Conservation (phyloP, 2,113 vertebrate species). For the Mobula birostris region DNA sequence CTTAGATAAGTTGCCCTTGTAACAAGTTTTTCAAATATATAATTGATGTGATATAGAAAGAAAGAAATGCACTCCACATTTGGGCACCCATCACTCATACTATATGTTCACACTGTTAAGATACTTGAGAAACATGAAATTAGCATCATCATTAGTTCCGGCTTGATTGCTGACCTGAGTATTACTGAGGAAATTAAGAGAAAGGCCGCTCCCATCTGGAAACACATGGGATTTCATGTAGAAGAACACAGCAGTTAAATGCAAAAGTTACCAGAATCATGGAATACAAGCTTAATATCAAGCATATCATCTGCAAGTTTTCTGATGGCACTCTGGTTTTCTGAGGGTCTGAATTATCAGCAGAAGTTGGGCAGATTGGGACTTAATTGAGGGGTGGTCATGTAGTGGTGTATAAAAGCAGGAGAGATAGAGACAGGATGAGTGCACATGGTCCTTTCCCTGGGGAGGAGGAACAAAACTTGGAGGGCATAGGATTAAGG, state of each 20-base stretch:
- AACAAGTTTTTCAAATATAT: background rate
- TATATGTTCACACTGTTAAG: background rate
- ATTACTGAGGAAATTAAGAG: background rate
- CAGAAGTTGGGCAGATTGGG: too few species aligned
- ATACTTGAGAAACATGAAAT: background rate
- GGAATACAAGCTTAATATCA: too few species aligned
- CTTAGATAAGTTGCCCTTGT: background rate
- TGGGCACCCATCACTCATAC: background rate
- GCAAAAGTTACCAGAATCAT: too few species aligned
- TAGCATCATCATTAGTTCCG: background rate
- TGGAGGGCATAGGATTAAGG: too few species aligned
- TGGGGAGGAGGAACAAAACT: too few species aligned
- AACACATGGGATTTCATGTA: background rate
- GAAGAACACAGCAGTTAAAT: background rate
- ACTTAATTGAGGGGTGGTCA: too few species aligned
- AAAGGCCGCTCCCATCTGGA: slow-evolving; percentile 3
- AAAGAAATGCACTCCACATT: background rate
- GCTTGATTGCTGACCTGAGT: background rate
- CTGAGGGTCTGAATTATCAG: too few species aligned
- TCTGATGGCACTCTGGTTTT: too few species aligned
- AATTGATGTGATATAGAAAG: background rate
- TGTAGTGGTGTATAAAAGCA: too few species aligned
- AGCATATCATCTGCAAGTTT: too few species aligned
- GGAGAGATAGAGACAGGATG: too few species aligned
- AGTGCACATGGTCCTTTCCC: too few species aligned